Conservation (phyloP, 2,797 vertebrate species). For the Furcifer pardalis region DNA sequence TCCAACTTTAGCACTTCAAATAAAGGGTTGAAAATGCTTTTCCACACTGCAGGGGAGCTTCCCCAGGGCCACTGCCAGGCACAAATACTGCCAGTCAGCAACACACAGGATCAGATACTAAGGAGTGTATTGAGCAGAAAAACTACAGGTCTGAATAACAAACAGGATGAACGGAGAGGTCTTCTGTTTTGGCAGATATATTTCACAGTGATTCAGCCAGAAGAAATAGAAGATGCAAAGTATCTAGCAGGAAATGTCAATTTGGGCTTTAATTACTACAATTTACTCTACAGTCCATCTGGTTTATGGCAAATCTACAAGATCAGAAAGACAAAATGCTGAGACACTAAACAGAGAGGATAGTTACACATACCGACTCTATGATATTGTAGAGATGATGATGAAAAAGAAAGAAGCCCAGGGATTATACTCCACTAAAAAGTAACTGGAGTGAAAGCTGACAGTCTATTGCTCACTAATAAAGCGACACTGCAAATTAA, state of each 20-base stretch:
- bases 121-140: neutral
- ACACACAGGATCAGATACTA: too few species aligned
- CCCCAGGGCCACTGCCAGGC: neutral
- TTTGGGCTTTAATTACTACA: neutral
- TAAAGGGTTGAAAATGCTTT: neutral
- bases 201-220: neutral
- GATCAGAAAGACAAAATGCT: neutral
- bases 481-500: neutral
- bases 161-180: neutral
- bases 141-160: neutral
- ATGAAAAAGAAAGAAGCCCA: neutral
- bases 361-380: neutral
- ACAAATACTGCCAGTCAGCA: neutral
- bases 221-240: neutral
- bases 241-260: neutral
- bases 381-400: neutral
- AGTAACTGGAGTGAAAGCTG: neutral
- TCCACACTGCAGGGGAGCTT: neutral
- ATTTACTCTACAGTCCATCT: neutral
- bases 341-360: neutral
- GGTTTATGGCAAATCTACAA: neutral
- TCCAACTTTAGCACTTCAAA: slow-evolving; percentile 6
- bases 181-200: neutral
- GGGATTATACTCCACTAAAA: neutral
- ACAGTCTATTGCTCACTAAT: neutral